Base-by-base conservation (phyloP, 1,140 invertebrate species). In the Drosophila orena region DNA sequence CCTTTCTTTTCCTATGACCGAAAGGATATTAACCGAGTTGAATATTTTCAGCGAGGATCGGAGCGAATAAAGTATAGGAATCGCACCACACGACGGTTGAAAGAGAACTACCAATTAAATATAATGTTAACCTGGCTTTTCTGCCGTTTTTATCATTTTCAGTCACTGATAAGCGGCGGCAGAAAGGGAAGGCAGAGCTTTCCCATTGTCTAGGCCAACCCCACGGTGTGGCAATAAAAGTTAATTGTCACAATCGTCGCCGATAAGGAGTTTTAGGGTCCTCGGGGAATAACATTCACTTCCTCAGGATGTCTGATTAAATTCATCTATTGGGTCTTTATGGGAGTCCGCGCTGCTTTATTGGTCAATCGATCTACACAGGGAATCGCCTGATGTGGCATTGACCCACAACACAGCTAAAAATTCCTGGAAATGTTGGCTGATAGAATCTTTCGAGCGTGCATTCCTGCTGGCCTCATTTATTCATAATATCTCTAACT, bases 41-140 rank as follows among this genome's bases (percentile, higher is more conserved):
- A 34, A 35, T n/a, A n/a, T 47, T n/a, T n/a, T 4, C 17, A 1
- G 34, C 17, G 43, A 60, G 38, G 56, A 50, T 69, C 14, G 17
- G 20, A 52, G 20, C 55, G 34, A 30, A 3, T 30, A 50, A 66
- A 64, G 65, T 61, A 77, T 59, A 53, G 64, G 74, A 77, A 80
- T 72, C 74, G 77, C 68, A 56, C 78, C 40, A 60, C 53, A 76
- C 69, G 77, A 80, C 60, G 58, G 57, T 80, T 56, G 58, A 81
- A 88, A 72, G 62, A 64, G 54, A 81, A 91, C 90, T 91, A 91
- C 61, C 81, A 88, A 84, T 90, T 88, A 88, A 85, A 90, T 90
- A 86, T 68, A 88, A 78, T 88, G 81, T 91, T 91, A 91, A 90
- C 81, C 77, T 72, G 73, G 72, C 64, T 77, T 90, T 89, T 89